Evolutionary conservation across 1,140 invertebrate species (phyloP), one percentile per base, ranked within the genome.

Genomic region (Trypoxylus dichotomus): DNA sequence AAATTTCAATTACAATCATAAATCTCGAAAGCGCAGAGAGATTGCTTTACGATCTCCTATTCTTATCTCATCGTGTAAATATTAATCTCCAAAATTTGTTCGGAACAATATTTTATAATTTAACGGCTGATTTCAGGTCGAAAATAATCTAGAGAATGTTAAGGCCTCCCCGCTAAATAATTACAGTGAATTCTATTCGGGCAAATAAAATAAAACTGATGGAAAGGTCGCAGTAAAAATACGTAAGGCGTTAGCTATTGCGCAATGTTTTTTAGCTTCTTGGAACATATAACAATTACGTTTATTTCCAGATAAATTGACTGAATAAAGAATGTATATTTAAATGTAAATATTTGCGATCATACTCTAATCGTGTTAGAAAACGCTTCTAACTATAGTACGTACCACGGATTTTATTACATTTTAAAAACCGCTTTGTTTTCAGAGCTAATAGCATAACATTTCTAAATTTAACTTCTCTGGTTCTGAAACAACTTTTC

Each of bases 371-470:
- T 54, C 47, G 15, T n/a, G 47, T 54, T 54, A 54, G 15, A 54
- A 54, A 54, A 54, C 15, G 7, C 15, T 54, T 54, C 19, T 54
- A 68, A 68, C 21, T 24, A 68, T 27, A 68, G 27, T 8, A 15
- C 47, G 19, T 19, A 15, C 47, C 6, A 68, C 24, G 60, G 15
- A 6, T 29, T 68, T 68, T 68, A 68, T 68, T 27, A 24, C 11
- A 68, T 68, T 29, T 68, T 25, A 29, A 29, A 68, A 68, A 68
- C 24, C 60, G 60, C 47, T 68, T 68, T 68, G 60, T 68, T 68
- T 13, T 6, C 3, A 13, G 60, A 68, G 27, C 24, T 27, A 68
- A 68, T 29, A 24, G 11, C 21, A 24, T 68, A 27, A 68, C 13
- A 24, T 24, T 29, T 68, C 60, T 29, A 68, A 68, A 68, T 68